A percentile compares a stretch with the other conserved stretches of the same genome.
Evolutionary conservation across 1,140 invertebrate genomes (phyloP).

Genomic region (Rhyacophila brunnea): DNA sequence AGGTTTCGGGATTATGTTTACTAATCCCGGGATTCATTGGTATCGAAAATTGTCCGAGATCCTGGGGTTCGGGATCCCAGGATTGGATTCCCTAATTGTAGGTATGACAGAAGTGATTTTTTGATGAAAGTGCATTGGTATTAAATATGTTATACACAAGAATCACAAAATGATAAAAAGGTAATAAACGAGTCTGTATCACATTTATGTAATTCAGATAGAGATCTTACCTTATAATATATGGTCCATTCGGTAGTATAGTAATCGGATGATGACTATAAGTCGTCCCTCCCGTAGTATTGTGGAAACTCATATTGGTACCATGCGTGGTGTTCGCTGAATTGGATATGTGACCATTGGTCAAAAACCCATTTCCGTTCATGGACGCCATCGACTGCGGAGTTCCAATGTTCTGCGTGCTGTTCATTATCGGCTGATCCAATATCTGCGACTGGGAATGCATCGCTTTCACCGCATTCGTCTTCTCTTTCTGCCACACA

Average conservation of each 20-base stretch:
- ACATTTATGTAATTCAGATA: too few species aligned
- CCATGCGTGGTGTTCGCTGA: slow-evolving; percentile 39
- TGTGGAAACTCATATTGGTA: slow-evolving; percentile 50
- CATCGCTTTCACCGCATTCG: slow-evolving; percentile 54
- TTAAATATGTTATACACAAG: too few species aligned
- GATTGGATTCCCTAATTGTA: too few species aligned
- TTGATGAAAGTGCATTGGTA: too few species aligned
- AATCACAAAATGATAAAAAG: too few species aligned
- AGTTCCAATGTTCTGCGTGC: slow-evolving; percentile 27
- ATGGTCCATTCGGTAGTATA: slow-evolving; percentile 46
- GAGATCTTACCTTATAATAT: slow-evolving; percentile 53
- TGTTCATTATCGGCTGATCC: slow-evolving; percentile 29
- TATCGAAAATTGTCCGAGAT: too few species aligned
- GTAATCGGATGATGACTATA: slow-evolving; percentile 47
- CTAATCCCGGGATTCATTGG: too few species aligned
- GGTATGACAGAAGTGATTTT: too few species aligned
- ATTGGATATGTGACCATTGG: slow-evolving; percentile 45
- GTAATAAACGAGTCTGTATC: too few species aligned
- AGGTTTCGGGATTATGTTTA: too few species aligned
- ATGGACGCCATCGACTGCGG: slow-evolving; percentile 20
- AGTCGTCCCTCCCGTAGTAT: slow-evolving; percentile 42
- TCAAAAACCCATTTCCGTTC: slow-evolving; percentile 43
- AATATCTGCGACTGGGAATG: slow-evolving; percentile 39
- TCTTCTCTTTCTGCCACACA: slow-evolving; percentile 88
- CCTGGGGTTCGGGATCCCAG: too few species aligned